Evolutionary conservation across 2,113 vertebrate species (phyloP).

Genomic region (Chascanopsetta lugubris): DNA sequence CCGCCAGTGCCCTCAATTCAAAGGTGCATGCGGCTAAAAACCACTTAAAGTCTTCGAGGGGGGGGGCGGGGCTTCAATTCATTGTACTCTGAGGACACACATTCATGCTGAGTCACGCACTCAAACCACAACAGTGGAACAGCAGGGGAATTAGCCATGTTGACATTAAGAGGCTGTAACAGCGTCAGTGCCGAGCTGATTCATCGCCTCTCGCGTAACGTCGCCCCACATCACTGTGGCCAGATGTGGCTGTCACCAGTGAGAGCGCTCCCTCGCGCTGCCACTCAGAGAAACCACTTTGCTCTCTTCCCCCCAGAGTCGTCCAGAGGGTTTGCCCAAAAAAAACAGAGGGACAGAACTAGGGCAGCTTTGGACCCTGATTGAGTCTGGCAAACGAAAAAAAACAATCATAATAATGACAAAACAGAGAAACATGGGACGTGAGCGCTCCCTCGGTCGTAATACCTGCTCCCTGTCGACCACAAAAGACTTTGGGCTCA

Average conservation of each 20-base stretch:
- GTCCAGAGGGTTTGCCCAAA: slow-evolving; percentile 60
- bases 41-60: slow-evolving; percentile 5
- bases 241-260: slow-evolving; percentile 59
- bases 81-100: slow-evolving; percentile 10
- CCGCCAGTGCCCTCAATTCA: background rate
- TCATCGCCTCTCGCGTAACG: slow-evolving; percentile 13
- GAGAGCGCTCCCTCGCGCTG: slow-evolving; percentile 54
- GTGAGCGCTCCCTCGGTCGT: slow-evolving; percentile 60
- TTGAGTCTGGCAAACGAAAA: slow-evolving; percentile 64
- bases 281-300: slow-evolving; percentile 53
- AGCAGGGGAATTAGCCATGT: slow-evolving; percentile 4
- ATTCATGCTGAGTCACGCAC: background rate
- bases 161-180: slow-evolving; percentile 16
- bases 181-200: slow-evolving; percentile 9
- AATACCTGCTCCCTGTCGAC: slow-evolving; percentile 51
- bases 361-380: slow-evolving; percentile 56
- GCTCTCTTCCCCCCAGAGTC: slow-evolving; percentile 54
- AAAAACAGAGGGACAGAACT: slow-evolving; percentile 68
- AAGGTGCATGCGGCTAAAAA: slow-evolving; percentile 14
- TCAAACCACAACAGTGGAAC: background rate
- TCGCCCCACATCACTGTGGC: slow-evolving; percentile 32
- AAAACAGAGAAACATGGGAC: slow-evolving; percentile 44
- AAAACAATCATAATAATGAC: too few species aligned
- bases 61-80: slow-evolving; percentile 5
- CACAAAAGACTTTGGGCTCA: slow-evolving; percentile 54